Percentiles rank a stretch among this genome's conserved stretches.
phyloP scores from a whole-genome alignment of 1,140 invertebrate genomes.

The Neuroterus valhalla region DNA sequence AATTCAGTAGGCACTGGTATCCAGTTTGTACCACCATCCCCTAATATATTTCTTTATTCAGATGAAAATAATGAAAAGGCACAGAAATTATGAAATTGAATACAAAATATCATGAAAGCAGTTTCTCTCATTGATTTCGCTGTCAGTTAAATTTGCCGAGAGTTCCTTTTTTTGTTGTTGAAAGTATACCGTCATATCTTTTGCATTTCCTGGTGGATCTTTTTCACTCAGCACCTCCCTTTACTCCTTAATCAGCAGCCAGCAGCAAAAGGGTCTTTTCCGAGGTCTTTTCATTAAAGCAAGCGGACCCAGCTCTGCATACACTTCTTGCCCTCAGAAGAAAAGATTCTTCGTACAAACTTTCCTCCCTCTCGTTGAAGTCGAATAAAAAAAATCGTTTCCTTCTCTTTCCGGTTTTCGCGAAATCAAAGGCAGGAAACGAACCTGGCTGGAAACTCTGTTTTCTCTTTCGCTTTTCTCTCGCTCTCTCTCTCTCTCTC shows the following conservation, averaged over 20 bases:
- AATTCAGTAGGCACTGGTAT: too few species aligned
- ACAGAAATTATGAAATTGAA: too few species aligned
- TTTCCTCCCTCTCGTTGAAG: slow-evolving; percentile 53
- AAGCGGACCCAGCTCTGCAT: slow-evolving; percentile 34
- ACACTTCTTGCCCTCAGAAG: slow-evolving; percentile 34
- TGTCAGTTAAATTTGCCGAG: too few species aligned
- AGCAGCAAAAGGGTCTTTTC: slow-evolving; percentile 26
- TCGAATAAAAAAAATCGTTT: slow-evolving; percentile 39
- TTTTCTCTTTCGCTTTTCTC: slow-evolving; percentile 21
- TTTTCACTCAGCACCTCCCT: slow-evolving; percentile 40
- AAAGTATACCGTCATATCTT: slow-evolving; percentile 22
- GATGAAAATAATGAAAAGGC: too few species aligned
- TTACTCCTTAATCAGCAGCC: slow-evolving; percentile 44
- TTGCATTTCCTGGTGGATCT: slow-evolving; percentile 1
- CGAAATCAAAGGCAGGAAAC: slow-evolving; percentile 46
- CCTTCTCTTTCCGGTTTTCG: slow-evolving; percentile 35
- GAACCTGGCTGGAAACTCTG: slow-evolving; percentile 54
- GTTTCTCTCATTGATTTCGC: too few species aligned
- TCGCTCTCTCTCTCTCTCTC: background rate
- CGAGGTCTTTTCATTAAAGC: slow-evolving; percentile 37
- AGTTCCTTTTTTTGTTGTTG: background rate
- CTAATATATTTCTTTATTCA: too few species aligned
- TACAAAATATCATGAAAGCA: too few species aligned
- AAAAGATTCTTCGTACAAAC: slow-evolving; percentile 55
- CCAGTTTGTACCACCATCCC: too few species aligned